A percentile compares a stretch with the other conserved stretches of the same genome.
Conservation (phyloP, 2,113 vertebrate genomes). For the Gasterosteus aculeatus region DNA sequence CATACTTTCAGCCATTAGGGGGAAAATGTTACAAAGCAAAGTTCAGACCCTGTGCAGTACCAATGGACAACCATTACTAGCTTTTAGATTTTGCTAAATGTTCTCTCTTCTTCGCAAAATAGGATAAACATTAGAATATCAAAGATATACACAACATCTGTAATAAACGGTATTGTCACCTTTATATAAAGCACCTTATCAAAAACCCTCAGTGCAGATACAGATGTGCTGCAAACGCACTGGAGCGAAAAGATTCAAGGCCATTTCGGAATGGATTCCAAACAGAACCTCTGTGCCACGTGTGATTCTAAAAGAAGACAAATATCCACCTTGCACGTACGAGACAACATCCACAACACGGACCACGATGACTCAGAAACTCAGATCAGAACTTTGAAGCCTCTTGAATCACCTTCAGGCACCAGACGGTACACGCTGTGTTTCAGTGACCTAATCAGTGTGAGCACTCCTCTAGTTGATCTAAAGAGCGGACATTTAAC, state of each 20-base stretch:
- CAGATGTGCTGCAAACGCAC: conserved; percentile 76
- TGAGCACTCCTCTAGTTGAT: background rate
- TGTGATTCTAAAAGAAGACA: conserved; percentile 45
- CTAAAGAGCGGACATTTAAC: background rate
- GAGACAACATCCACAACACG: conserved; percentile 62
- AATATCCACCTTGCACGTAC: conserved; percentile 54
- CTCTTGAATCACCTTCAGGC: conserved; percentile 16
- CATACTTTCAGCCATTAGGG: conserved; percentile 93
- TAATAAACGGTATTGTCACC: conserved; percentile 89
- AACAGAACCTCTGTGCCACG: conserved; percentile 56
- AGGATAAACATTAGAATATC: conserved; percentile 92
- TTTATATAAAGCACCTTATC: conserved; percentile 95
- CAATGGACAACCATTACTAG: conserved; percentile 85
- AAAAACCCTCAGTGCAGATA: conserved; percentile 92
- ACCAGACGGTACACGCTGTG: background rate
- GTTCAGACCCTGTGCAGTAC: conserved; percentile 97
- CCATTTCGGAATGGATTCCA: conserved; percentile 80
- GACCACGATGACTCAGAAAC: conserved; percentile 44
- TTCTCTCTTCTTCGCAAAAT: conserved; percentile 76
- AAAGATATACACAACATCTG: conserved; percentile 95
- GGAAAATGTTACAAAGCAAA: conserved; percentile 94
- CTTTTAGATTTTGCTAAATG: conserved; percentile 73
- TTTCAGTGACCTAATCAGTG: background rate
- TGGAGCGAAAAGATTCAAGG: conserved; percentile 71
- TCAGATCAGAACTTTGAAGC: conserved; percentile 1